phyloP scores from a whole-genome alignment of 2,113 vertebrate species.

The Chrysemys picta region DNA sequence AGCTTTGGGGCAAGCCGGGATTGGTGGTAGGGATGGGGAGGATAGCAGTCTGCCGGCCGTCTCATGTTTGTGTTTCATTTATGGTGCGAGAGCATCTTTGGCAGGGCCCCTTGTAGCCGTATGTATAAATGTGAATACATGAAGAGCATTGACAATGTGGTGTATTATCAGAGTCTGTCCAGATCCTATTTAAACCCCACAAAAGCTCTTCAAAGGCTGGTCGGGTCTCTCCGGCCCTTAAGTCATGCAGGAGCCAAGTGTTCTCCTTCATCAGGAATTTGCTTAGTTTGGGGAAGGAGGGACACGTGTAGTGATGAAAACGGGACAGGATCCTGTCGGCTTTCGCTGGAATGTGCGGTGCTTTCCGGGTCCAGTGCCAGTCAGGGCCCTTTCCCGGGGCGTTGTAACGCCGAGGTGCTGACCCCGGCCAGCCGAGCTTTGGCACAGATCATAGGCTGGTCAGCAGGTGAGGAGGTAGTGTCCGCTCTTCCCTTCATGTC shows the following conservation, averaged over 20 bases:
- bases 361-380: too few relatives aligned
- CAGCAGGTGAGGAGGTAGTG: not conserved
- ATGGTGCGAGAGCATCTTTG: not conserved
- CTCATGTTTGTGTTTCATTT: not conserved
- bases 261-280: not conserved
- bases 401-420: rapidly evolving
- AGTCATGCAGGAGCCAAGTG: not conserved
- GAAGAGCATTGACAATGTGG: not conserved
- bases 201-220: not conserved
- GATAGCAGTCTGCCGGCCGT: not conserved
- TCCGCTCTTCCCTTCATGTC: rapidly evolving
- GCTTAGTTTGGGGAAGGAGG: not conserved
- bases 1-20: too few relatives aligned
- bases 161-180: too few relatives aligned
- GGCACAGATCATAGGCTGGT: rapidly evolving
- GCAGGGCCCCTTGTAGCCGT: not conserved
- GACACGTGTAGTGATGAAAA: not conserved
- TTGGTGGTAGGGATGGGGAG: not conserved
- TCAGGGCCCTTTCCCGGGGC: not conserved
- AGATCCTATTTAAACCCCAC: too few relatives aligned
- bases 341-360: rapidly evolving
- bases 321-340: too few relatives aligned
- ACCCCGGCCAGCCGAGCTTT: rapidly evolving
- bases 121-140: too few relatives aligned
- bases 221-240: not conserved